Evolutionary conservation across 2,888 invertebrate species (phyloP).

Genomic region (Caenorhabditis sinica): DNA sequence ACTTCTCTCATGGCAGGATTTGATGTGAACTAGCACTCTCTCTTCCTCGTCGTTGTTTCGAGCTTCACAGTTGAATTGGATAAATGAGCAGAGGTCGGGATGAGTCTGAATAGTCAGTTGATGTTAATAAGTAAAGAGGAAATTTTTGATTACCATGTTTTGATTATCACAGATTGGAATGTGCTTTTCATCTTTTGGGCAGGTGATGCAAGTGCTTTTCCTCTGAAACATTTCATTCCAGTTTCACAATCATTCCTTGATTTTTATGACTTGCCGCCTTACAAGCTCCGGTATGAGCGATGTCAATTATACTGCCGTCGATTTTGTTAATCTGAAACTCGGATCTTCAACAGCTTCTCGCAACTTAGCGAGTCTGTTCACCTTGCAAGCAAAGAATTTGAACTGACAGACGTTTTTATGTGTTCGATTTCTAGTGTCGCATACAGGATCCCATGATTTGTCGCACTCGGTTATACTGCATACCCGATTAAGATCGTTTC

Average conservation of each 20-base stretch:
- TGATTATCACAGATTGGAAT: conserved; percentile 70
- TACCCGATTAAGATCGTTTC: conserved; percentile 51
- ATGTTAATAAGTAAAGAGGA: background rate
- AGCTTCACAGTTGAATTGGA: conserved; percentile 79
- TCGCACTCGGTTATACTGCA: conserved; percentile 72
- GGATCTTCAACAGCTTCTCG: background rate
- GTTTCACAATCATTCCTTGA: too few species aligned
- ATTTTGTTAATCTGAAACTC: conserved; percentile 64
- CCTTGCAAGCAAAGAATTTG: conserved; percentile 76
- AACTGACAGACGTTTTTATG: conserved; percentile 79
- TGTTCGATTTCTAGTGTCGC: conserved; percentile 77
- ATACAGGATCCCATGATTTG: conserved; percentile 77
- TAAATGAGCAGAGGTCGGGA: conserved; percentile 74
- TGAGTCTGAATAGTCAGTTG: conserved; percentile 72
- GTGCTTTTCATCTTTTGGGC: conserved; percentile 61
- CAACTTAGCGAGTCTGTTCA: conserved; percentile 13
- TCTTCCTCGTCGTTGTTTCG: conserved; percentile 69
- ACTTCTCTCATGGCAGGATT: conserved; percentile 74
- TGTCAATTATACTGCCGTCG: conserved; percentile 66
- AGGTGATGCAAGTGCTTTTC: conserved; percentile 54
- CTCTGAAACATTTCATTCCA: conserved; percentile 23
- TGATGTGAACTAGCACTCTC: conserved; percentile 78
- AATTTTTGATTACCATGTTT: conserved; percentile 54
- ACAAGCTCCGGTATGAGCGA: conserved; percentile 61
- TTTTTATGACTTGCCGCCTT: conserved; percentile 20